Base-by-base conservation (phyloP, 2,113 vertebrate species). In the Dermatemys mawii region DNA sequence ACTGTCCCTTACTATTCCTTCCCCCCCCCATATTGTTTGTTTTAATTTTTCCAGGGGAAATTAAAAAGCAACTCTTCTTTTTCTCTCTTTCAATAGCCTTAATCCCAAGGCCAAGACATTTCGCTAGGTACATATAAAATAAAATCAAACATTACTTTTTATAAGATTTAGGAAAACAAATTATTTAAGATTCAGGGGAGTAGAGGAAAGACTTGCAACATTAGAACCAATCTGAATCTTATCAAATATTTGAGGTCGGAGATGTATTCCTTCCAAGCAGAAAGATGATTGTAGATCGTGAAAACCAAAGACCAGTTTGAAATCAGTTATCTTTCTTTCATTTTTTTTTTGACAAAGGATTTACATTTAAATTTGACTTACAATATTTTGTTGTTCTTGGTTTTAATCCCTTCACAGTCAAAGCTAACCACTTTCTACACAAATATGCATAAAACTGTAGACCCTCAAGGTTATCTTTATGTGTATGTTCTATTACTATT, bases 401-500 rank as follows among this genome's bases (percentile, higher is more conserved):
- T 55, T 95, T 90, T 88, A 95, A 75, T 95, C 63, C 29, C 46
- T 49, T 87, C 41, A 35, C 3, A 44, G 84, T 60, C 41, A 88
- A 94, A 96, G 26, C 49, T 83, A 93, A 63, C 54, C 46, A 35
- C 32, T 51, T 63, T 53, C 22, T 80, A 84, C n/a, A 86, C 70
- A 85, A 90, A 90, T 81, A 75, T 57, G 46, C 17, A 83, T 54
- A 44, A 97, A 55, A 50, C 54, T 19, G 80, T 60, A 93, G 67
- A 78, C 32, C 84, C 78, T 94, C 53, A 78, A 83, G 49, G 38
- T 95, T 94, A 81, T 87, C 81, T 93, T 91, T 85, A 50, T 83
- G 4, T 78, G 26, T 96, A 35, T 87, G 50, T 93, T 94, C 82
- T 93, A 24, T 88, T 95, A 84, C 87, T 95, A 82, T 96, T 91